Base-by-base conservation (phyloP, 2,888 invertebrate species). In the Himalopsyche tibetana region DNA sequence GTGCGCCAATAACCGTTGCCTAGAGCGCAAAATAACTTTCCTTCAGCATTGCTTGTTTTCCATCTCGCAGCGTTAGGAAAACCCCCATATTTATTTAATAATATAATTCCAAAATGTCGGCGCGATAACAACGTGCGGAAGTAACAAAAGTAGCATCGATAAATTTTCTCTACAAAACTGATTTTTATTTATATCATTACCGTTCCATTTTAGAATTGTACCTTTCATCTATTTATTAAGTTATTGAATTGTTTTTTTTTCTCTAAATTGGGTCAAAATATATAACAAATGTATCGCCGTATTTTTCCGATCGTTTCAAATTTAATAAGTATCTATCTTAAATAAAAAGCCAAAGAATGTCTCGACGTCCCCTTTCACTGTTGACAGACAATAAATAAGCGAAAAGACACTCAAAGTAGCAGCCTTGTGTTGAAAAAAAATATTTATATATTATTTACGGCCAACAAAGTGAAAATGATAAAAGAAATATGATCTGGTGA, bases 301-400 rank as follows among this genome's bases (percentile, higher is more conserved):
- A 5, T 63, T 19, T 74, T 74, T 74, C 38, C 2, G 74, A 74
- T 74, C 11, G 19, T 74, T 74, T 74, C 74, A 74, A 74, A 74
- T 74, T 74, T 74, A 74, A 74, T 74, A 74, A 74, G 74, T 74
- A 74, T 15, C 74, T 74, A 74, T 74, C 15, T 36, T 15, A 6
- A 5, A 38, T 15, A 11, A n/a, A 36, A 38, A 28, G 15, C 12
- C 4, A 38, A 55, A 28, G 79, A 80, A 51, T 55, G 40, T 63
- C 63, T 19, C 28, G 45, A 84, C 55, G 12, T 84, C 84, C 84
- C 36, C 55, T 79, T 84, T 38, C 80, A 55, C n/a, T 17, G 79
- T 40, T 84, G 84, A 55, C 55, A 80, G 80, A 84, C 80, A 82
- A 79, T 80, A 79, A 84, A 80, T 55, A 55, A 38, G 55, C 55